Evolutionary conservation across 2,888 invertebrate species (phyloP), one percentile per base, ranked within the genome.

Genomic region (Monochamus alternatus): DNA sequence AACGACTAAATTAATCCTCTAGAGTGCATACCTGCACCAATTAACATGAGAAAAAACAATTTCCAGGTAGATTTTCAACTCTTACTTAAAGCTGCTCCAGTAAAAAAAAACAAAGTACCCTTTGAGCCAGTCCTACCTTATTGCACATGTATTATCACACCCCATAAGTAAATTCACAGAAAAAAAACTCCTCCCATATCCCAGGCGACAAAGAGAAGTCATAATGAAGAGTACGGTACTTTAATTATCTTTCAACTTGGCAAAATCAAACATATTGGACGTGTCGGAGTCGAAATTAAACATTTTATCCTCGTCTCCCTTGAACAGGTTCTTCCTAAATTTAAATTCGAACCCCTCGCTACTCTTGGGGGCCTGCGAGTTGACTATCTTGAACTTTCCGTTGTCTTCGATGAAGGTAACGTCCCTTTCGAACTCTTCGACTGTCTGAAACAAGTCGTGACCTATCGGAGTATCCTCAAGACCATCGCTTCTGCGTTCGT

Each of bases 241-340:
- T 47, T 58, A 64, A 9, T 72, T 22, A n/a, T 64, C 58, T 10
- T 12, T 44, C 31, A 73, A 69, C 30, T 77, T 72, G 12, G 71
- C 73, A 67, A 80, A 81, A 74, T 81, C 68, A 58, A 81, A 81
- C 72, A 81, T 72, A 10, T 77, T 80, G 8, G 52, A 47, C 55
- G 74, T 71, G 8, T 75, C 66, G 43, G 69, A 75, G 66, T 73
- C 55, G 47, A 81, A 78, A 66, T 60, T 67, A 14, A 80, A 77
- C 62, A 75, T 67, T 8, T 74, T 78, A 12, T 64, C 63, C 12
- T 59, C 65, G 7, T 70, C 75, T 7, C 22, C 69, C 38, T 52
- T 51, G 52, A 76, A 76, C 22, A 76, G 58, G 55, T 76, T 76
- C 32, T 32, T 76, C 43, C 55, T 76, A 52, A 76, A 69, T 14